Conservation (phyloP, 2,888 invertebrate species). For the Drosophila kuntzei region DNA sequence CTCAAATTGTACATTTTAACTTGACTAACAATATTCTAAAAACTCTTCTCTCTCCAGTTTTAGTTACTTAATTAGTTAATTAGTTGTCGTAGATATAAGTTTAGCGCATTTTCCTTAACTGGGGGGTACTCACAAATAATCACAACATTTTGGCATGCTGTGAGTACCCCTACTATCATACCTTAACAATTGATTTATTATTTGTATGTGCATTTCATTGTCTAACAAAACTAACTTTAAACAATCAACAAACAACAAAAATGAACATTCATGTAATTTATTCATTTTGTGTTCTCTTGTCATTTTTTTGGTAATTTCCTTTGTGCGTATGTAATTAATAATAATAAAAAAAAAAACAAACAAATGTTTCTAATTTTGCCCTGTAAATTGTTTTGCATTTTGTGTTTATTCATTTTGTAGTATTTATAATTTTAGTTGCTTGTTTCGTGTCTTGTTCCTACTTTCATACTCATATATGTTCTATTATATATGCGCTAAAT, state of each 20-base stretch:
- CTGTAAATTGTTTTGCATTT: slow-evolving; percentile 70
- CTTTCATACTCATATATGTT: slow-evolving; percentile 16
- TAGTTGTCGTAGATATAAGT: slow-evolving; percentile 44
- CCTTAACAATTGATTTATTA: slow-evolving; percentile 42
- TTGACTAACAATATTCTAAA: slow-evolving; percentile 32
- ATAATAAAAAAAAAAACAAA: slow-evolving; percentile 61
- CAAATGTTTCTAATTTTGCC: slow-evolving; percentile 69
- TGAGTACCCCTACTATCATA: slow-evolving; percentile 16
- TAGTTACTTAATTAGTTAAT: slow-evolving; percentile 27
- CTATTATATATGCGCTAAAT: slow-evolving; percentile 51
- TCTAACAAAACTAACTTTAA: slow-evolving; percentile 70
- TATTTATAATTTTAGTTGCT: slow-evolving; percentile 55
- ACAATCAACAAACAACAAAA: slow-evolving; percentile 7
- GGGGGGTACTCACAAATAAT: slow-evolving; percentile 1
- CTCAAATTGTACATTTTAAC: slow-evolving; percentile 67
- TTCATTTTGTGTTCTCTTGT: slow-evolving; percentile 55
- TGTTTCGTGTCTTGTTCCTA: slow-evolving; percentile 81
- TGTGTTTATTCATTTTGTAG: slow-evolving; percentile 64
- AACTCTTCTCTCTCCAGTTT: slow-evolving; percentile 7
- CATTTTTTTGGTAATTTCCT: slow-evolving; percentile 47
- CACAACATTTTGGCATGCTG: slow-evolving; percentile 57
- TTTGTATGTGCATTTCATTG: slow-evolving; percentile 59
- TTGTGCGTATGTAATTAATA: slow-evolving; percentile 42
- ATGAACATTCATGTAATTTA: slow-evolving; percentile 37
- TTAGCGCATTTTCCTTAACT: slow-evolving; percentile 57